A percentile compares a stretch with the other conserved stretches of the same genome.
phyloP scores from a whole-genome alignment of 2,888 invertebrate genomes.

The Orthosia incerta region DNA sequence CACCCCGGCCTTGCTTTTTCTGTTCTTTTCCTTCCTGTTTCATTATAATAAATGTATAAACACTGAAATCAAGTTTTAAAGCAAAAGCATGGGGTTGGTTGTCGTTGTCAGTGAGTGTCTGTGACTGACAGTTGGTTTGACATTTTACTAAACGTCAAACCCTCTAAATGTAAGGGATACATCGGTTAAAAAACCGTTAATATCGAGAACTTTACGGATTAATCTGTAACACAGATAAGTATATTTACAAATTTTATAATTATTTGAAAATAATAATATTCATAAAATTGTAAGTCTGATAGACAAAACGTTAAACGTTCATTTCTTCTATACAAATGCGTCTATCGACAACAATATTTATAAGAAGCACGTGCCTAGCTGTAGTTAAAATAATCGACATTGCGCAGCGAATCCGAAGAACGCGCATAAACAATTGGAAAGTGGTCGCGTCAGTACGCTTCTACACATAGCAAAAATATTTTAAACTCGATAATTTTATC shows the following conservation, averaged over 20 bases:
- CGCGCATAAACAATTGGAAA: conserved; percentile 45
- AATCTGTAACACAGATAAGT: neutral
- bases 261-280: no score
- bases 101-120: neutral
- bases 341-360: conserved; percentile 26
- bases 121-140: conserved; percentile 15
- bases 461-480: neutral
- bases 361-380: conserved; percentile 37
- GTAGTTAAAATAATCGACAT: conserved; percentile 39
- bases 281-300: neutral
- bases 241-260: neutral
- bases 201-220: neutral
- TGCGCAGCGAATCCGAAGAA: conserved; percentile 41
- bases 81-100: conserved; percentile 18
- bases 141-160: conserved; percentile 8
- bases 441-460: conserved; percentile 24
- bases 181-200: conserved; percentile 8
- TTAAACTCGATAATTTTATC: conserved; percentile 29
- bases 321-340: neutral
- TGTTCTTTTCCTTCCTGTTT: conserved; percentile 73
- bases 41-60: conserved; percentile 66
- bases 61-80: no score
- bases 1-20: conserved; percentile 70
- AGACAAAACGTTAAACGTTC: no score
- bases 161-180: neutral